A percentile compares a stretch with the other conserved stretches of the same genome.
Conservation (phyloP, 2,113 vertebrate species). For the Rattus norvegicus region GRCr8 NC_086038.1:12370501-12371000, state of each 20-base stretch:
- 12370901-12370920: fast-evolving
- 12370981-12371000: neutral
- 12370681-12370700: neutral
- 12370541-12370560: slow-evolving; percentile 73
- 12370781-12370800: slow-evolving; percentile 35
- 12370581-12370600: slow-evolving; percentile 61
- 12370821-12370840: slow-evolving; percentile 47
- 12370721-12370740: slow-evolving; percentile 34
- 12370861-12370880: neutral
- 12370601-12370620: slow-evolving; percentile 54
- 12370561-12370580: slow-evolving; percentile 36
- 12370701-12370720: slow-evolving; percentile 21
- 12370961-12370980: neutral
- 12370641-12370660: slow-evolving; percentile 48
- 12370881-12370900: too few species aligned
- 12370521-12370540: slow-evolving; percentile 75
- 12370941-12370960: fast-evolving
- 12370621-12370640: slow-evolving; percentile 32
- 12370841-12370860: neutral
- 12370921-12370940: neutral
- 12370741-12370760: slow-evolving; percentile 46
- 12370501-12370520: slow-evolving; percentile 79
- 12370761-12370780: slow-evolving; percentile 50
- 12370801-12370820: slow-evolving; percentile 69
- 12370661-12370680: slow-evolving; percentile 44